A percentile compares a stretch with the other conserved stretches of the same genome.
phyloP scores from a whole-genome alignment of 2,113 vertebrate genomes.

The Calidris pygmaea region DNA sequence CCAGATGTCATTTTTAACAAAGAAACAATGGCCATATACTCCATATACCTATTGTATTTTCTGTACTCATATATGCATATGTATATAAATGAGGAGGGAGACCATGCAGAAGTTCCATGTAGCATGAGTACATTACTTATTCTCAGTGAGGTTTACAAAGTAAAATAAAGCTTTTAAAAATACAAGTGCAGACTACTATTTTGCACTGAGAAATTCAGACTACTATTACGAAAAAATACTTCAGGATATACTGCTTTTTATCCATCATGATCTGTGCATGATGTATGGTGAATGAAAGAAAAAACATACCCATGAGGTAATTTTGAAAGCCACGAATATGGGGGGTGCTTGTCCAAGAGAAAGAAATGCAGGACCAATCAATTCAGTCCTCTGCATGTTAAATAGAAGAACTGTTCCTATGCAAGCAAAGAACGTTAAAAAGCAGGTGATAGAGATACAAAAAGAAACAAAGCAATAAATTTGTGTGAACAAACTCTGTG shows the following conservation, averaged over 20 bases:
- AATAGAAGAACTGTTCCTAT: neutral
- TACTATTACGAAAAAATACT: neutral
- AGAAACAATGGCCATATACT: neutral
- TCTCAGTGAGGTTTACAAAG: neutral
- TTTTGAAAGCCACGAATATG: neutral
- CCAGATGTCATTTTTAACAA: neutral
- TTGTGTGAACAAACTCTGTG: neutral
- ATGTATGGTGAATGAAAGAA: neutral
- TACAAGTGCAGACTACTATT: neutral
- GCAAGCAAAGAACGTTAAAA: neutral
- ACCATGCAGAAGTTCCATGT: neutral
- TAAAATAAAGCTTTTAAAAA: neutral
- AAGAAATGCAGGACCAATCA: accelerated
- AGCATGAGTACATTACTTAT: neutral
- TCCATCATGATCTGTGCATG: accelerated
- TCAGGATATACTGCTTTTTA: neutral
- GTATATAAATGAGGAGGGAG: neutral
- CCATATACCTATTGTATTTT: neutral
- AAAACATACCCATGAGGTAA: neutral
- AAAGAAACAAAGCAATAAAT: neutral
- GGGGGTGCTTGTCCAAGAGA: neutral
- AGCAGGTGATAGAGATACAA: neutral
- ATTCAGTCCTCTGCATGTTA: neutral
- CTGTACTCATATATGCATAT: neutral
- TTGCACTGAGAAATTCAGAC: neutral